Conservation (phyloP, 2,888 invertebrate species). For the Fabriciana adippe region DNA sequence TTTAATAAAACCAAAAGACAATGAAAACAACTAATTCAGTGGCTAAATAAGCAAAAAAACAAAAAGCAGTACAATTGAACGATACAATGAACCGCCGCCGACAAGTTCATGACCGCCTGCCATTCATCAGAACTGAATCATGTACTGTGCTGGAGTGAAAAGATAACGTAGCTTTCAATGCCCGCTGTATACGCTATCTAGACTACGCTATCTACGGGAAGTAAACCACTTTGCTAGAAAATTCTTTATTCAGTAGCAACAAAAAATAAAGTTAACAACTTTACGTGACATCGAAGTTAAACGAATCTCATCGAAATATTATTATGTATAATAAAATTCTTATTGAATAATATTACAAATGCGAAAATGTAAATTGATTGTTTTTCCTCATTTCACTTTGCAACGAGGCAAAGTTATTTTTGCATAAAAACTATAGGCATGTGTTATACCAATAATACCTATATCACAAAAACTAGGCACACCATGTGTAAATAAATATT, state of each 20-base stretch:
- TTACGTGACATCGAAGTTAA: not conserved
- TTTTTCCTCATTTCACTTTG: too few species aligned
- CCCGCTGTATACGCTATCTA: not conserved
- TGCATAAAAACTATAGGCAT: too few species aligned
- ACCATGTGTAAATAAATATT: not conserved
- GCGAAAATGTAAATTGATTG: too few species aligned
- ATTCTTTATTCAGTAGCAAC: not conserved
- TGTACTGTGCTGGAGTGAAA: constrained; percentile 32
- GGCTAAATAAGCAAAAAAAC: constrained; percentile 43
- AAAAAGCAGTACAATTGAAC: constrained; percentile 57
- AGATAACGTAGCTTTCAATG: constrained; percentile 25
- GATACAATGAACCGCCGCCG: constrained; percentile 55
- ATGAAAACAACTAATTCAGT: constrained; percentile 10
- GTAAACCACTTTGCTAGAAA: not conserved
- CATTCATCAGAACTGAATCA: constrained; percentile 54
- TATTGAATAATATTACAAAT: too few species aligned
- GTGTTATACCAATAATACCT: too few species aligned
- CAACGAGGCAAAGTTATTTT: too few species aligned
- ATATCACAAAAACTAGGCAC: too few species aligned
- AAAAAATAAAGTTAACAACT: not conserved
- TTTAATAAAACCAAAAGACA: not conserved
- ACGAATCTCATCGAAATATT: not conserved
- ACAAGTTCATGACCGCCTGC: constrained; percentile 56
- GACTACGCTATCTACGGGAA: not conserved
- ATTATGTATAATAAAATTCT: not conserved